phyloP scores from a whole-genome alignment of 1,140 invertebrate genomes.

The Zaprionus kolodkinae region DNA sequence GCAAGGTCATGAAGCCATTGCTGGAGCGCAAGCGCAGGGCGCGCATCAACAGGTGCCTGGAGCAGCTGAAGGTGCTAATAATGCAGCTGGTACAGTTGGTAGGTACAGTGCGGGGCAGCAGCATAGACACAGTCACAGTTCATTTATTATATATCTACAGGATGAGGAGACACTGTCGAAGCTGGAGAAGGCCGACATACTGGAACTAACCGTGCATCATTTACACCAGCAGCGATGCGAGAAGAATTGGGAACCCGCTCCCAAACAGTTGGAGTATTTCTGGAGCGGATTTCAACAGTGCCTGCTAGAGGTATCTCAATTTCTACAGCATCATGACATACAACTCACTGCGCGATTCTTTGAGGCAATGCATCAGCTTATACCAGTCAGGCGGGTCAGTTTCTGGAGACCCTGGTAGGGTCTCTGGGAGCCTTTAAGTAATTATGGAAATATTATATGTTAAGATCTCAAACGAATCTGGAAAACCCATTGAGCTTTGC shows the following conservation, averaged over 20 bases:
- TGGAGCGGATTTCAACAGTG: constrained; percentile 44
- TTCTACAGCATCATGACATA: constrained; percentile 13
- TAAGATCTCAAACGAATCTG: neutral
- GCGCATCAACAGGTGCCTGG: constrained; percentile 93
- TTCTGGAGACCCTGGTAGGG: constrained; percentile 45
- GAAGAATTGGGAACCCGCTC: neutral
- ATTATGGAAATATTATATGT: neutral
- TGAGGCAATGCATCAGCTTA: constrained; percentile 9
- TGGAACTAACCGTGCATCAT: constrained; percentile 94
- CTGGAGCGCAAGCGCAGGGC: constrained; percentile 94
- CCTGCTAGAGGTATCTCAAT: constrained; percentile 18
- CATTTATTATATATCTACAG: constrained; percentile 37
- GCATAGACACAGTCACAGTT: neutral
- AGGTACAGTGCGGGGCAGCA: constrained; percentile 1
- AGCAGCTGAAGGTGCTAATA: constrained; percentile 94
- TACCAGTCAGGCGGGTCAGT: neutral
- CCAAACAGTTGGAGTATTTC: constrained; percentile 12
- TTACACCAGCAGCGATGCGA: constrained; percentile 86
- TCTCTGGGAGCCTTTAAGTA: neutral
- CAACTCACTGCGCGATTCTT: constrained; percentile 4
- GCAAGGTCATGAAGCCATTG: constrained; percentile 90
- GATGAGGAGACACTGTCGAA: constrained; percentile 90
- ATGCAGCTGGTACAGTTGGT: constrained; percentile 85
- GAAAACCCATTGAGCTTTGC: neutral
- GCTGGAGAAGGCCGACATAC: constrained; percentile 95